Evolutionary conservation across 2,113 vertebrate genomes (phyloP).

Genomic region (Dryoscopus gambensis): DNA sequence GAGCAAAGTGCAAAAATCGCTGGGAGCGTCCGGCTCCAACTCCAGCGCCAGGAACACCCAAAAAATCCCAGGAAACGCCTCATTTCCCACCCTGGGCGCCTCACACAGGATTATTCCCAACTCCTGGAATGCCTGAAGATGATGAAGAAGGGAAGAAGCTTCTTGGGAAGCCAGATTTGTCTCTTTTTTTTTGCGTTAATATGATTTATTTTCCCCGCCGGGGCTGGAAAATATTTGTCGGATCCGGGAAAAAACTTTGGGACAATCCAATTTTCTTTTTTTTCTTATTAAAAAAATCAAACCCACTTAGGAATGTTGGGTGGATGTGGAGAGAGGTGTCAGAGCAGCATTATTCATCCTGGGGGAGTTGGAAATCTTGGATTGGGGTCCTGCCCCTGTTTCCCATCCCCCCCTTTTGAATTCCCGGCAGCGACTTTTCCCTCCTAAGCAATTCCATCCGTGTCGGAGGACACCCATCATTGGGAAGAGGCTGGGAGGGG

Average conservation of each 20-base stretch:
- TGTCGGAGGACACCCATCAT: background rate
- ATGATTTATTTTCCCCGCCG: background rate
- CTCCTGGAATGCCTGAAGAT: background rate
- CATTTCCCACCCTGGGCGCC: background rate
- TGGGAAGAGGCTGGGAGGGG: background rate
- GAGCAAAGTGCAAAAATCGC: conserved; percentile 28
- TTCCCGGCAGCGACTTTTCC: background rate
- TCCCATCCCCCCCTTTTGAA: background rate
- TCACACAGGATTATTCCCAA: background rate
- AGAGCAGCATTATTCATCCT: background rate
- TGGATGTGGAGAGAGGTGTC: background rate
- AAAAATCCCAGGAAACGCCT: background rate
- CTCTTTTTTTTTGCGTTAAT: background rate
- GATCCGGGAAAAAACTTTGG: fast-evolving
- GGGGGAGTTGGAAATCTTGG: background rate
- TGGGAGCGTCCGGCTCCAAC: background rate
- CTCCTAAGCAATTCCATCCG: background rate
- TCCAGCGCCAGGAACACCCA: background rate
- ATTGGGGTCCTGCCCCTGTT: background rate
- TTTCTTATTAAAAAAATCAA: background rate
- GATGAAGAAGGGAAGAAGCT: background rate
- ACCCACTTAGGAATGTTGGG: background rate
- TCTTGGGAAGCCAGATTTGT: background rate
- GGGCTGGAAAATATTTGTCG: background rate
- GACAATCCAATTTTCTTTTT: background rate